These are phyloP conservation scores for Masnerella sp. DNA, from an alignment of 2,888 invertebrate species.

Conservation along the genomic window DNA sequence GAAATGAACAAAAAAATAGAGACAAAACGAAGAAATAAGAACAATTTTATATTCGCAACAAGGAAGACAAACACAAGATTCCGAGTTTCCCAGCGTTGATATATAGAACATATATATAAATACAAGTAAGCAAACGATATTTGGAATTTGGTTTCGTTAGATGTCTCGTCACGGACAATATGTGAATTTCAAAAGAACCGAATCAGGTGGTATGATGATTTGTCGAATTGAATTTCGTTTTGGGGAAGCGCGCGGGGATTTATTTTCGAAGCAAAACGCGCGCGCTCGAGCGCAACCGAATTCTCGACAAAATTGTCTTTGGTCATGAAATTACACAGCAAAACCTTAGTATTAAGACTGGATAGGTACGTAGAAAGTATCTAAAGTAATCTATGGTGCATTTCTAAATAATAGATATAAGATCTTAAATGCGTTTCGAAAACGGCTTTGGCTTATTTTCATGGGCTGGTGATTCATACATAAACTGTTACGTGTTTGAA, in stretches of 20 bases:
- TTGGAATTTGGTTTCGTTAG: constrained; percentile 35
- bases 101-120: constrained; percentile 28
- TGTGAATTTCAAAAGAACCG: constrained; percentile 47
- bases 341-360: constrained; percentile 71
- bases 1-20: constrained; percentile 31
- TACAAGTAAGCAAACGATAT: constrained; percentile 30
- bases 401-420: constrained; percentile 67
- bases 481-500: constrained; percentile 64
- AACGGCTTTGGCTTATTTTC: constrained; percentile 69
- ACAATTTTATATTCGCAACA: constrained; percentile 48
- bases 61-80: constrained; percentile 27
- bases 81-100: constrained; percentile 43
- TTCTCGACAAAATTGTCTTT: constrained; percentile 44
- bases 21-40: constrained; percentile 18
- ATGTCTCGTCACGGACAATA: constrained; percentile 45
- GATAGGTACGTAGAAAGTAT: constrained; percentile 69
- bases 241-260: constrained; percentile 17
- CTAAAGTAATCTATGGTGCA: constrained; percentile 71
- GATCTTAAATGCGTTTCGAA: constrained; percentile 64
- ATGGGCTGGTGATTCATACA: constrained; percentile 61
- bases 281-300: constrained; percentile 12
- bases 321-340: constrained; percentile 62
- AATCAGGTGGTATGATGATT: constrained; percentile 47
- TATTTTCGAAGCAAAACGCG: constrained; percentile 25
- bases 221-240: constrained; percentile 12